Percentiles rank a stretch among this genome's conserved stretches.
Conservation (phyloP, 1,140 invertebrate genomes). For the Pemphigus obesinymphae region DNA sequence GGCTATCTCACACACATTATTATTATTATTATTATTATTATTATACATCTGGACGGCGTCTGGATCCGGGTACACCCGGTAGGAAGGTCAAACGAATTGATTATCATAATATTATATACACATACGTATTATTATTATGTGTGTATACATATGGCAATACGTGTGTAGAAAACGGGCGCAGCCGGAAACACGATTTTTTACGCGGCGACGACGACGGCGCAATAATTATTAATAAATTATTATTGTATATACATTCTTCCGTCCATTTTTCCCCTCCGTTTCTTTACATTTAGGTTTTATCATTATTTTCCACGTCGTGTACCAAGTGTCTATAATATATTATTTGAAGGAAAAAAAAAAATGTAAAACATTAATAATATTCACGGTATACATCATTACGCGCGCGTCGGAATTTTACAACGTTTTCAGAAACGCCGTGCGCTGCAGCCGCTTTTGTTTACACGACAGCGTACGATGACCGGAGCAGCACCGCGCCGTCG, state of each 20-base stretch:
- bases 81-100: constrained; percentile 28
- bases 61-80: constrained; percentile 19
- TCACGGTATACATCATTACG: no score
- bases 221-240: neutral
- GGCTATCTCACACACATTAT: no score
- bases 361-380: no score
- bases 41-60: neutral
- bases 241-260: constrained; percentile 11
- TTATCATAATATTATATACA: neutral
- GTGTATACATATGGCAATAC: neutral
- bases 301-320: no score
- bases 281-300: neutral
- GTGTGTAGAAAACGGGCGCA: neutral
- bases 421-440: neutral
- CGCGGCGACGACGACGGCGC: neutral
- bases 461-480: neutral
- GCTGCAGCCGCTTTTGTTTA: neutral
- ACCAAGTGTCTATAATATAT: no score
- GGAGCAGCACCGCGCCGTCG: neutral
- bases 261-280: neutral
- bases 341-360: no score
- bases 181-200: constrained; percentile 17
- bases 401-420: neutral
- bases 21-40: neutral
- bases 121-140: neutral